Evolutionary conservation across 1,140 invertebrate genomes (phyloP), one percentile per base, ranked within the genome.

Genomic region (Eulimnadia texana): DNA sequence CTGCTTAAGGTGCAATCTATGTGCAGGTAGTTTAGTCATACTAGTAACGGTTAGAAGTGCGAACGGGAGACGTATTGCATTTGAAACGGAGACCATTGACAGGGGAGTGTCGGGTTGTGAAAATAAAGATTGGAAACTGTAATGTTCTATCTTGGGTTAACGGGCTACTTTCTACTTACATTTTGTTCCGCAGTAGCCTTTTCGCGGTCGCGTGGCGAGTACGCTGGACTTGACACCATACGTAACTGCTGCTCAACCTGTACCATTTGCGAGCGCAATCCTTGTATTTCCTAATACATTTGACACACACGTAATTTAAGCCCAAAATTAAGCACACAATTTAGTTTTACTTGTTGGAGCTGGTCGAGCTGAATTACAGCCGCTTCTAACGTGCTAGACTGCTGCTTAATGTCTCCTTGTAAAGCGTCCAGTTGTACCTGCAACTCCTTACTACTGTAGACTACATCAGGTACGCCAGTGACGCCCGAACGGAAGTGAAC

Each of bases 401-500:
- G 88, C 64, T 82, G 78, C 67, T 81, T 82, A 10, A 90, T 82
- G 58, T 74, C 73, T 3, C 71, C 74, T 49, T 80, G 74, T 42
- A 93, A 76, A 42, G 73, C 71, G 66, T 89, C 84, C 64, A 92
- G 74, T 63, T 88, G 79, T 33, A 73, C 70, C 50, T 82, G 74
- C 28, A 92, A 74, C 60, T 83, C 81, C 59, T 81, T 79, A 29
- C 86, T 86, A 51, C 81, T 78, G 54, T 83, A 78, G 66, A 81
- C 80, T 49, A 93, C 82, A 63, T 83, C 83, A 60, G 80, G 81
- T 68, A 90, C 88, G 23, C 84, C 83, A 67, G 82, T 82, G 72
- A 90, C 82, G 33, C 87, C 87, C 52, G 86, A 82, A 25, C 84
- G 83, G 78, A 92, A 93, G 74, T 93, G 90, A 59, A 92, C 84